These are phyloP conservation scores for Ceratotherium simum DNA, from an alignment of 2,113 vertebrate genomes.

Conservation along the genomic window DNA sequence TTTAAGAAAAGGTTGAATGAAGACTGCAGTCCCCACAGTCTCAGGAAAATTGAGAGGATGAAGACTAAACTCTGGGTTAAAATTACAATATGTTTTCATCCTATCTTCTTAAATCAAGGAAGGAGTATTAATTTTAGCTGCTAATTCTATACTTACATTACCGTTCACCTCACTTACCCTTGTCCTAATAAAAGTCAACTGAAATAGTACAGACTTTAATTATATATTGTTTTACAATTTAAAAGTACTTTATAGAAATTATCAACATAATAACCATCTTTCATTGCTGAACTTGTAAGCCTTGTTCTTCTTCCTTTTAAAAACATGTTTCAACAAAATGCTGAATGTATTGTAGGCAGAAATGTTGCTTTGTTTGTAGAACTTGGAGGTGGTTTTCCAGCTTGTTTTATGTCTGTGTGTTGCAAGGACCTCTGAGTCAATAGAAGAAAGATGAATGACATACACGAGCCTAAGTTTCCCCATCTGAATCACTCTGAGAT, in stretches of 20 bases:
- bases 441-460: not conserved
- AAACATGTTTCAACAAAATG: not conserved
- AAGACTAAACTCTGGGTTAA: not conserved
- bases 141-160: no score
- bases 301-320: not conserved
- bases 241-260: not conserved
- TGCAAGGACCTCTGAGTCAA: not conserved
- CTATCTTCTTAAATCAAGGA: not conserved
- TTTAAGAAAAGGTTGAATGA: not conserved
- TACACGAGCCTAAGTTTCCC: not conserved
- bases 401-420: not conserved
- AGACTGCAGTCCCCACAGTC: rapidly evolving
- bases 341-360: not conserved
- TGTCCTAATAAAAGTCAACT: not conserved
- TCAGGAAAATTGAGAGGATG: not conserved
- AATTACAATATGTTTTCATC: not conserved
- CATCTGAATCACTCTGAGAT: not conserved
- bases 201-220: not conserved
- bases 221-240: not conserved
- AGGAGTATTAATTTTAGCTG: not conserved
- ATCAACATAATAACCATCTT: no score
- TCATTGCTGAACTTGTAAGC: not conserved
- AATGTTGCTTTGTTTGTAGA: no score
- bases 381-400: not conserved
- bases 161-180: not conserved